Conservation (phyloP, 1,140 invertebrate genomes). For the Aphaenogaster ashmeadi region DNA sequence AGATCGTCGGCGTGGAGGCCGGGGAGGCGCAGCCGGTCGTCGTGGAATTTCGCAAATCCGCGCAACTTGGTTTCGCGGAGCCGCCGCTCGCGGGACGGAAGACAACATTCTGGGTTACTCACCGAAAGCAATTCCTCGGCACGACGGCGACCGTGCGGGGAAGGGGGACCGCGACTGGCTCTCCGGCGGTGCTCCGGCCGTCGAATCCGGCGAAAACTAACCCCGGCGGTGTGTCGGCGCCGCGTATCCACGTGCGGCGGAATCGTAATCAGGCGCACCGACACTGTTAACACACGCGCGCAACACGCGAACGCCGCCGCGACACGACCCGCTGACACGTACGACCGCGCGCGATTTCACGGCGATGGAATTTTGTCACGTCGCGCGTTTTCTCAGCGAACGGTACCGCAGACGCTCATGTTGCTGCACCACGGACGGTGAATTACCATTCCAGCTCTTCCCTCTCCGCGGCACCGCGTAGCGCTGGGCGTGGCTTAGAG, state of each 20-base stretch:
- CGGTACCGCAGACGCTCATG: constrained; percentile 73
- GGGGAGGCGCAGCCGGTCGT: neutral
- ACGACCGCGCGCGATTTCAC: constrained; percentile 69
- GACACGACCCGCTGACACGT: constrained; percentile 69
- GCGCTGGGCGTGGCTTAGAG: constrained; percentile 74
- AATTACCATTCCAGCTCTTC: constrained; percentile 75
- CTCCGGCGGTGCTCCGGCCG: constrained; percentile 61
- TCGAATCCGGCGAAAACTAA: constrained; percentile 63
- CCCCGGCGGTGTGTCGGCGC: constrained; percentile 60
- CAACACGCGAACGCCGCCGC: constrained; percentile 46
- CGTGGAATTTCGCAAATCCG: neutral
- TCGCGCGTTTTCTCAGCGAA: constrained; percentile 75
- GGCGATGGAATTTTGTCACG: constrained; percentile 74
- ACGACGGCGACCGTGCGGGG: constrained; percentile 50
- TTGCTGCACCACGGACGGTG: constrained; percentile 73
- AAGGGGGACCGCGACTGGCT: constrained; percentile 1
- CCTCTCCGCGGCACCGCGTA: constrained; percentile 60
- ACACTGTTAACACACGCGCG: constrained; percentile 72
- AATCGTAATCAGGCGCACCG: constrained; percentile 52
- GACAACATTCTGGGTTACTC: constrained; percentile 66
- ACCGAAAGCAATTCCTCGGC: constrained; percentile 75
- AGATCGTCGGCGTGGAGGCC: neutral
- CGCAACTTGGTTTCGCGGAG: neutral
- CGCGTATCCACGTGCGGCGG: constrained; percentile 62
- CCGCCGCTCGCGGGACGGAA: neutral